Conservation (phyloP, 2,797 vertebrate species). For the Enteromius anoplus region DNA sequence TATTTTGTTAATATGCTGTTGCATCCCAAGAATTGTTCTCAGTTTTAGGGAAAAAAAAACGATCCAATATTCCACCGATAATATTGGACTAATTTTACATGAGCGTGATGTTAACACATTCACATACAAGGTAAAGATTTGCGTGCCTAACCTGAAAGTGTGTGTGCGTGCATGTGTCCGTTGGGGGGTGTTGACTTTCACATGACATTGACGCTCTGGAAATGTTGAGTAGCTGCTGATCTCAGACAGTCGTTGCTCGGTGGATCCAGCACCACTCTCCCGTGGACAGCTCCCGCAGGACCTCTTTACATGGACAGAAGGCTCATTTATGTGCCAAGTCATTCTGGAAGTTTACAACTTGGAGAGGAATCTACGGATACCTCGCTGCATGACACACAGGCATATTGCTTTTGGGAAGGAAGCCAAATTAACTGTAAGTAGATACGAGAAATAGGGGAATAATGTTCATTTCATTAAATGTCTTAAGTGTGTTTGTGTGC, state of each 20-base stretch:
- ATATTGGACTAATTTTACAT: not conserved
- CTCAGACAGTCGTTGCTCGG: constrained; percentile 79
- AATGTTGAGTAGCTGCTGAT: constrained; percentile 82
- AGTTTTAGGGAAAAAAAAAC: not conserved
- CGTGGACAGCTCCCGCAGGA: constrained; percentile 78
- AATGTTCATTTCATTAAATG: not conserved
- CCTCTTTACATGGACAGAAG: constrained; percentile 80
- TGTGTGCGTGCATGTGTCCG: constrained; percentile 9
- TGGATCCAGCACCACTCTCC: constrained; percentile 76
- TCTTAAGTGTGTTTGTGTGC: not conserved
- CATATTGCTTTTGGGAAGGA: constrained; percentile 66
- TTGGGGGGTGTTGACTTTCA: constrained; percentile 78
- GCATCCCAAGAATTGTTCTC: not conserved
- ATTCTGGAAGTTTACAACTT: constrained; percentile 81
- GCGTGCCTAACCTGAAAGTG: constrained; percentile 11
- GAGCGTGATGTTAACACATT: not conserved
- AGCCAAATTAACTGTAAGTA: constrained; percentile 76
- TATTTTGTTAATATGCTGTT: not conserved
- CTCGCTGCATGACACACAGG: constrained; percentile 73
- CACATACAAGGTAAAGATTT: not conserved
- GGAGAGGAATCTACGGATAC: constrained; percentile 76
- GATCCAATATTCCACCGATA: not conserved
- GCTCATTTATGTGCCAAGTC: constrained; percentile 75
- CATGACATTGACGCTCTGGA: constrained; percentile 86
- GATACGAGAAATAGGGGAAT: constrained; percentile 40